These are phyloP conservation scores for Sardinella longiceps DNA, from an alignment of 2,797 vertebrate genomes.

Conservation along the genomic window DNA sequence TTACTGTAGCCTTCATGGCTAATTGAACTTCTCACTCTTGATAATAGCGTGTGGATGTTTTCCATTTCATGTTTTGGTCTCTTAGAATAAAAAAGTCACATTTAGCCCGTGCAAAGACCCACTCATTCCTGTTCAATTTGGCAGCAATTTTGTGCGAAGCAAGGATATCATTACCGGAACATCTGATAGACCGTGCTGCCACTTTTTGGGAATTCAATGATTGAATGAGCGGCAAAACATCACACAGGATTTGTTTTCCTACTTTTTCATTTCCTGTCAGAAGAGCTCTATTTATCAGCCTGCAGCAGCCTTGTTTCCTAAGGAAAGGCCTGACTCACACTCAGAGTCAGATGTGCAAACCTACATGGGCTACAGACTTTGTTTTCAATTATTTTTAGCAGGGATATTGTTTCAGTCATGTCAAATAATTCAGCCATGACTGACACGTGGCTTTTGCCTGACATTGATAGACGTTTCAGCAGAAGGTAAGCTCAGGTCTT, in stretches of 20 bases:
- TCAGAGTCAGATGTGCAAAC: background rate
- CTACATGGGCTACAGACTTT: background rate
- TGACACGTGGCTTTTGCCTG: background rate
- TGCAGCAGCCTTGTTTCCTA: background rate
- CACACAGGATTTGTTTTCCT: background rate
- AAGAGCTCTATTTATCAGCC: background rate
- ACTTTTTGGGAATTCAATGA: background rate
- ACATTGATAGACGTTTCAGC: background rate
- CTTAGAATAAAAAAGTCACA: background rate
- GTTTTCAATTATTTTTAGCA: slow-evolving; percentile 10
- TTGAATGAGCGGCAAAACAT: background rate
- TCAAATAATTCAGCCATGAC: background rate
- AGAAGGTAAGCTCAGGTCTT: background rate
- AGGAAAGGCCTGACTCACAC: background rate
- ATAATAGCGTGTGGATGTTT: slow-evolving; percentile 9
- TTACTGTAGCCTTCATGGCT: slow-evolving; percentile 28
- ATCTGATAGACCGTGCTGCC: background rate
- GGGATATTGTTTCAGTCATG: background rate
- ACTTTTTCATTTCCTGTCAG: background rate
- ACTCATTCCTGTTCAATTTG: slow-evolving; percentile 18
- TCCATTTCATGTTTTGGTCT: slow-evolving; percentile 1
- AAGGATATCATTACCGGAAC: background rate
- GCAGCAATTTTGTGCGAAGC: background rate
- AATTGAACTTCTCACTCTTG: slow-evolving; percentile 27
- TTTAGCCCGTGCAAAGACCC: slow-evolving; percentile 14